Percentiles rank a stretch among this genome's conserved stretches.
These are phyloP conservation scores for Sarcophaga carnaria DNA, from an alignment of 2,888 invertebrate genomes.

Conservation along the genomic window DNA sequence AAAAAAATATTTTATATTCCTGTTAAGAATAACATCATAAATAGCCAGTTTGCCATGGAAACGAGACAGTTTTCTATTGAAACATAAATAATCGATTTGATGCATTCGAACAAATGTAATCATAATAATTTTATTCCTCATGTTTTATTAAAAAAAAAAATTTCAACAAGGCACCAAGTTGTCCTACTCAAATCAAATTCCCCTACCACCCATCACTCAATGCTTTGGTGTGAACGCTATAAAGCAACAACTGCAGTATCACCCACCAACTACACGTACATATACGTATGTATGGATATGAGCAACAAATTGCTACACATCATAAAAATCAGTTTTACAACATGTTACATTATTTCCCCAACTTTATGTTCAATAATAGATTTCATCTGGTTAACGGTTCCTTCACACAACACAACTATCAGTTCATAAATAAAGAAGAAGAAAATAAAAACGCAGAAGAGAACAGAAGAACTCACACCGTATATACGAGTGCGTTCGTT, in stretches of 20 bases:
- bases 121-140: neutral
- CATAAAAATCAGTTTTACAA: constrained; percentile 76
- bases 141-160: neutral
- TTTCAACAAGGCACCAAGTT: neutral
- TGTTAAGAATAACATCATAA: no score
- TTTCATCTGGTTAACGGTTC: constrained; percentile 7
- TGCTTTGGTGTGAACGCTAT: no score
- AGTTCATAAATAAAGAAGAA: neutral
- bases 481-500: neutral
- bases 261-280: neutral
- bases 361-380: constrained; percentile 39
- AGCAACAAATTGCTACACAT: constrained; percentile 81
- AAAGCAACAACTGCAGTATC: neutral
- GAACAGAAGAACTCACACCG: constrained; percentile 46
- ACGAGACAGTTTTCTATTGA: constrained; percentile 24
- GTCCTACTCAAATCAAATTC: constrained; percentile 36
- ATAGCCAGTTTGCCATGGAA: no score
- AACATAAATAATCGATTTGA: constrained; percentile 31
- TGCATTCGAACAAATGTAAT: constrained; percentile 10
- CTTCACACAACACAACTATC: constrained; percentile 13
- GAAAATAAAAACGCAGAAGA: constrained; percentile 12
- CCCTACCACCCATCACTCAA: constrained; percentile 10
- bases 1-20: no score
- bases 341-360: constrained; percentile 48
- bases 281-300: no score